A percentile compares a stretch with the other conserved stretches of the same genome.
These are phyloP conservation scores for Stomatorhinus walkeri DNA, from an alignment of 2,797 vertebrate genomes.

Conservation along the genomic window DNA sequence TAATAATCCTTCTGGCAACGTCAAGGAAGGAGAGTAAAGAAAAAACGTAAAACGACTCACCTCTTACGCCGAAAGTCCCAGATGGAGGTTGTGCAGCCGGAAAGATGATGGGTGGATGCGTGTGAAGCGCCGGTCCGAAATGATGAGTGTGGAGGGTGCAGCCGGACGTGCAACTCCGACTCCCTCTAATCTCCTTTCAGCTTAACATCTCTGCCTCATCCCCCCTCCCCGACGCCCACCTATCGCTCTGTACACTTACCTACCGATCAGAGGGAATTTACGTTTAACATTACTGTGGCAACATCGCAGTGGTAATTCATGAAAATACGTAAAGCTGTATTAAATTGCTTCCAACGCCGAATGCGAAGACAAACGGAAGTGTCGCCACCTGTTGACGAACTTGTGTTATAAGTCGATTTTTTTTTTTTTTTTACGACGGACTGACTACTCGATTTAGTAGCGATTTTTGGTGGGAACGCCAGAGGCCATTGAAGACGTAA, in stretches of 20 bases:
- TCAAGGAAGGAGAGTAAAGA: neutral
- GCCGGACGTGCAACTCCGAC: slow-evolving; percentile 11
- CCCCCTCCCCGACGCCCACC: neutral
- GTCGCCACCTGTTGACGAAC: slow-evolving; percentile 20
- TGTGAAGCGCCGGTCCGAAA: slow-evolving; percentile 11
- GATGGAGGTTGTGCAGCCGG: neutral
- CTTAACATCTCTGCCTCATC: neutral
- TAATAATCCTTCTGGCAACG: neutral
- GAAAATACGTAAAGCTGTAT: neutral
- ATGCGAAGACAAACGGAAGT: neutral
- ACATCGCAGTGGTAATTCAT: neutral
- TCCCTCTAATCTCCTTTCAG: slow-evolving; percentile 21
- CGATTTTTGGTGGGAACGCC: neutral
- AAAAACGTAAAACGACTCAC: slow-evolving; percentile 15
- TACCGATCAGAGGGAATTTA: neutral
- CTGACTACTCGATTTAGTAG: neutral
- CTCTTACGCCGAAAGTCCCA: neutral
- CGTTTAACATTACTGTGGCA: neutral
- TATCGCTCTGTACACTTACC: neutral
- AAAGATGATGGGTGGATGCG: neutral
- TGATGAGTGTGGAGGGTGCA: neutral
- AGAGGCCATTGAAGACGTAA: neutral
- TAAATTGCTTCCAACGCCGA: neutral
- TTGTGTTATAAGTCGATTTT: neutral
- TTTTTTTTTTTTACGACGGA: neutral